These are phyloP conservation scores for Delichon dasypus DNA, from an alignment of 2,797 vertebrate genomes.

Conservation along the genomic window DNA sequence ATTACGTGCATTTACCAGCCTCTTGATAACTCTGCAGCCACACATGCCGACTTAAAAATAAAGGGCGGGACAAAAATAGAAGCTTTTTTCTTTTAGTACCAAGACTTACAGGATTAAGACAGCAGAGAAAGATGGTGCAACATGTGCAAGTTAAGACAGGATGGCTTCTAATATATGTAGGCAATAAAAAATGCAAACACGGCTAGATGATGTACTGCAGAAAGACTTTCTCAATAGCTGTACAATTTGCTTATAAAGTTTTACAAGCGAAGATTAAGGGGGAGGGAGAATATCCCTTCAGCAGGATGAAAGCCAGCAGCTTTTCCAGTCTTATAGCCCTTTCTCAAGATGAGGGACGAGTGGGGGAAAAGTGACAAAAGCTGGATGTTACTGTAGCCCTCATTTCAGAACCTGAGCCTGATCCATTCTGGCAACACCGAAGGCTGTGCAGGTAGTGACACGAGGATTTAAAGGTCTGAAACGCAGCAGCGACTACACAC, in stretches of 20 bases:
- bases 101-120: neutral
- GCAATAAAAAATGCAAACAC: neutral
- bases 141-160: neutral
- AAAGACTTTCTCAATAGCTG: neutral
- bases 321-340: neutral
- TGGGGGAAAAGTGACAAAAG: rapidly evolving
- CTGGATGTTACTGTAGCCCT: neutral
- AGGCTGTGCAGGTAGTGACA: neutral
- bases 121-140: slow-evolving; percentile 13
- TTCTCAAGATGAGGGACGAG: neutral
- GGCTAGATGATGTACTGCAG: neutral
- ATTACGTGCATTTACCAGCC: neutral
- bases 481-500: neutral
- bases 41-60: neutral
- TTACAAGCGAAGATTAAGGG: neutral
- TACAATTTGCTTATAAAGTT: neutral
- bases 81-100: neutral
- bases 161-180: neutral
- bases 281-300: neutral
- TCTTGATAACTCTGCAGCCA: neutral
- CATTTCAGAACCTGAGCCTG: neutral
- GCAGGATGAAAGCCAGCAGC: neutral
- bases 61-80: neutral
- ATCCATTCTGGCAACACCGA: neutral
- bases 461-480: neutral